phyloP scores from a whole-genome alignment of 1,140 invertebrate genomes.

The Scaptodrosophila lebanonensis region DNA sequence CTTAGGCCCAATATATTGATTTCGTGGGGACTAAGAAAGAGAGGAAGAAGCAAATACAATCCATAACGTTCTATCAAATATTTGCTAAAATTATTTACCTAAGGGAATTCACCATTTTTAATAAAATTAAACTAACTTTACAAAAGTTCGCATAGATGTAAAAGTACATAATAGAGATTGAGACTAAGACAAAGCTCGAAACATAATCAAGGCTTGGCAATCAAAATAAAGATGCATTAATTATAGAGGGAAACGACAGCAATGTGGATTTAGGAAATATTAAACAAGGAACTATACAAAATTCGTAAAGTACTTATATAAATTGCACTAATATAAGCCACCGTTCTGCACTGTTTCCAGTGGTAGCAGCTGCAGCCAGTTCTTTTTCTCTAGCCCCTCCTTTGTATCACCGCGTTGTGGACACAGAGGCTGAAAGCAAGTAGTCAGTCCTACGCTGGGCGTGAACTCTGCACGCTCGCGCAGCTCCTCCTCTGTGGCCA shows the following conservation, averaged over 20 bases:
- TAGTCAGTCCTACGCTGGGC: slow-evolving; percentile 63
- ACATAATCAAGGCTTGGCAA: too few relatives aligned
- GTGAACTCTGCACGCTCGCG: slow-evolving; percentile 63
- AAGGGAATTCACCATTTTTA: too few relatives aligned
- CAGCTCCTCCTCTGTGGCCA: slow-evolving; percentile 65
- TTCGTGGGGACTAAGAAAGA: too few relatives aligned
- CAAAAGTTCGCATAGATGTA: slow-evolving; percentile 29
- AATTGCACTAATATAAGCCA: slow-evolving; percentile 67
- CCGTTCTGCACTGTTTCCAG: slow-evolving; percentile 32
- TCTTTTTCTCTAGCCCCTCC: slow-evolving; percentile 53
- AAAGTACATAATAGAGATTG: background rate
- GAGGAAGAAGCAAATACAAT: background rate
- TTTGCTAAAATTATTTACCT: background rate
- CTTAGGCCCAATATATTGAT: too few relatives aligned
- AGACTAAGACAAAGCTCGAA: too few relatives aligned
- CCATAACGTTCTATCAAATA: background rate
- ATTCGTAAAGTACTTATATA: slow-evolving; percentile 71
- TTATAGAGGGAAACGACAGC: too few relatives aligned
- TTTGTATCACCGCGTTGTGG: slow-evolving; percentile 57
- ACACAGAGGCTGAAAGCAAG: slow-evolving; percentile 57
- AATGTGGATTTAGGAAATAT: slow-evolving; percentile 59
- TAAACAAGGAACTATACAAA: slow-evolving; percentile 75
- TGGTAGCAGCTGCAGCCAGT: slow-evolving; percentile 57
- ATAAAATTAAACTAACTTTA: slow-evolving; percentile 64
- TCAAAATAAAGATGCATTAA: too few relatives aligned